phyloP scores from a whole-genome alignment of 1,140 invertebrate genomes.

The Branchinecta lynchi region DNA sequence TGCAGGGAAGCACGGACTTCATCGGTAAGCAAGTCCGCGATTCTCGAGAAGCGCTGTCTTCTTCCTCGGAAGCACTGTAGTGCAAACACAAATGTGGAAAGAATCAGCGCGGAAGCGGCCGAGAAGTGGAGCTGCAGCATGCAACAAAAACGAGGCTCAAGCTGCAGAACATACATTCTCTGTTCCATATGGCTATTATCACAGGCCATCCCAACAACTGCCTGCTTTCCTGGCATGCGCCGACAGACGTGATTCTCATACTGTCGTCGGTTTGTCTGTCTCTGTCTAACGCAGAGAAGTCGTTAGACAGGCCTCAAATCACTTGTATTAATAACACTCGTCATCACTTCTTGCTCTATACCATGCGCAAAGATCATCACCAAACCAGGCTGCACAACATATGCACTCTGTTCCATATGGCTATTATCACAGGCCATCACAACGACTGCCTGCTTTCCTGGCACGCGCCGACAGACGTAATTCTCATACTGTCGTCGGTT shows the following conservation, averaged over 20 bases:
- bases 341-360: slow-evolving; percentile 43
- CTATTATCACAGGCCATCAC: slow-evolving; percentile 85
- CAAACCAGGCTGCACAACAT: slow-evolving; percentile 81
- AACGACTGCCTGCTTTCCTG: slow-evolving; percentile 85
- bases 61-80: too few relatives aligned
- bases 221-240: slow-evolving; percentile 83
- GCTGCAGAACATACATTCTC: slow-evolving; percentile 78
- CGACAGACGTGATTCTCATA: slow-evolving; percentile 91
- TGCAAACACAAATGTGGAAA: too few relatives aligned
- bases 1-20: too few relatives aligned
- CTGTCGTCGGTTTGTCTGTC: slow-evolving; percentile 73
- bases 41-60: too few relatives aligned
- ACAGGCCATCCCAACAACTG: slow-evolving; percentile 80
- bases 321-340: neutral
- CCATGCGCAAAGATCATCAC: slow-evolving; percentile 98
- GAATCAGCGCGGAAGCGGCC: too few relatives aligned
- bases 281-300: slow-evolving; percentile 21
- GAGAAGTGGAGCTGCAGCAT: too few relatives aligned
- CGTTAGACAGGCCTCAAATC: neutral
- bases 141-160: too few relatives aligned
- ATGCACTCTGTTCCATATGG: slow-evolving; percentile 84
- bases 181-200: slow-evolving; percentile 89
- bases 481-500: slow-evolving; percentile 83
- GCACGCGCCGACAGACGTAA: slow-evolving; percentile 83
- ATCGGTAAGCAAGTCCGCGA: too few relatives aligned